Evolutionary conservation across 92 coral and sea anemone genomes (phyloP).

Genomic region (Porites evermanni): DNA sequence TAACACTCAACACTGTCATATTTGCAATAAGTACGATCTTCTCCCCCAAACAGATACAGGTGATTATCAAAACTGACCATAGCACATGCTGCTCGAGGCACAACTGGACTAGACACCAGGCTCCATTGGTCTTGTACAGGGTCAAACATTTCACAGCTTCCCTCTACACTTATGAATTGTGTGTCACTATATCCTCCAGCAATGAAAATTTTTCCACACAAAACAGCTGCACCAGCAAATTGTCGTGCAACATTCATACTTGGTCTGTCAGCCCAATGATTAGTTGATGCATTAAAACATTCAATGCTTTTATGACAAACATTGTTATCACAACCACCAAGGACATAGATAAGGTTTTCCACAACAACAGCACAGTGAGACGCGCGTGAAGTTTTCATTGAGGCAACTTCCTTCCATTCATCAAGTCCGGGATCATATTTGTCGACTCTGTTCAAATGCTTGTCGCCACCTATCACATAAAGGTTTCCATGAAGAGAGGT

Average conservation of each 20-base stretch:
- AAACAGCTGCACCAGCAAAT: constrained; percentile 35
- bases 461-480: constrained; percentile 41
- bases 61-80: constrained; percentile 31
- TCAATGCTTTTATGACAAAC: constrained; percentile 32
- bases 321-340: constrained; percentile 26
- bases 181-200: constrained; percentile 36
- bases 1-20: constrained; percentile 50
- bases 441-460: neutral
- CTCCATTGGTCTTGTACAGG: constrained; percentile 49
- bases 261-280: constrained; percentile 41
- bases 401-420: constrained; percentile 41
- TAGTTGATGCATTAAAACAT: constrained; percentile 1
- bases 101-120: constrained; percentile 21
- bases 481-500: constrained; percentile 27
- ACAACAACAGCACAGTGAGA: constrained; percentile 56
- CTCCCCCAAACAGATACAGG: constrained; percentile 61
- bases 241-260: constrained; percentile 40
- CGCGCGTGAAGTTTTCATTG: constrained; percentile 41
- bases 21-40: neutral
- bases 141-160: constrained; percentile 61
- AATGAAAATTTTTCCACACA: constrained; percentile 26
- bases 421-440: constrained; percentile 13
- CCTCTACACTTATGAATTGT: constrained; percentile 6
- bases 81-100: constrained; percentile 66
- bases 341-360: constrained; percentile 31